Conservation (phyloP, 2,113 vertebrate genomes). For the Ibidorhyncha struthersii region DNA sequence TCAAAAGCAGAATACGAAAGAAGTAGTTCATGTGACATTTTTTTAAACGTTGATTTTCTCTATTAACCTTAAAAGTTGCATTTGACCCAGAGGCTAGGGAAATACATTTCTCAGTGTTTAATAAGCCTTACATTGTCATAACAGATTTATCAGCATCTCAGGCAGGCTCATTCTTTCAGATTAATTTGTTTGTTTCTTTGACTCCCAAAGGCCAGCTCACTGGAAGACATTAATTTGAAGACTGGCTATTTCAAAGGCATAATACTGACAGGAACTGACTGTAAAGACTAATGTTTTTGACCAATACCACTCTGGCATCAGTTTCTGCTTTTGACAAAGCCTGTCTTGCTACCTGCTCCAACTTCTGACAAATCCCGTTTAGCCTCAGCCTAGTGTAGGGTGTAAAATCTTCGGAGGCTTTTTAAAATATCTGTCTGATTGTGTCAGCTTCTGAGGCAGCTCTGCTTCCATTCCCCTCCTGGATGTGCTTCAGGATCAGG, state of each 20-base stretch:
- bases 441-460: background rate
- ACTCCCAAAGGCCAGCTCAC: constrained; percentile 5
- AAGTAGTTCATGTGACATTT: background rate
- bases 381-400: background rate
- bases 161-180: background rate
- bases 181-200: constrained; percentile 59
- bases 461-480: background rate
- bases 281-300: background rate
- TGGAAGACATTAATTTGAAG: background rate
- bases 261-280: background rate
- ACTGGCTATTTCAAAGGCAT: background rate
- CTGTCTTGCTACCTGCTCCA: background rate
- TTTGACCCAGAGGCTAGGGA: constrained; percentile 14
- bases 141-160: constrained; percentile 40
- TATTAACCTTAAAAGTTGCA: constrained; percentile 27
- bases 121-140: constrained; percentile 40
- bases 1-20: background rate
- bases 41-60: background rate
- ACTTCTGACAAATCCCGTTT: background rate
- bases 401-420: background rate
- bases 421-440: background rate
- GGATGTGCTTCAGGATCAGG: background rate
- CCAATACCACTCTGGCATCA: background rate
- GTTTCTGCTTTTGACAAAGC: background rate
- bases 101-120: constrained; percentile 42